A percentile compares a stretch with the other conserved stretches of the same genome.
These are phyloP conservation scores for Theristicus caerulescens DNA, from an alignment of 2,113 vertebrate genomes.

Conservation along the genomic window DNA sequence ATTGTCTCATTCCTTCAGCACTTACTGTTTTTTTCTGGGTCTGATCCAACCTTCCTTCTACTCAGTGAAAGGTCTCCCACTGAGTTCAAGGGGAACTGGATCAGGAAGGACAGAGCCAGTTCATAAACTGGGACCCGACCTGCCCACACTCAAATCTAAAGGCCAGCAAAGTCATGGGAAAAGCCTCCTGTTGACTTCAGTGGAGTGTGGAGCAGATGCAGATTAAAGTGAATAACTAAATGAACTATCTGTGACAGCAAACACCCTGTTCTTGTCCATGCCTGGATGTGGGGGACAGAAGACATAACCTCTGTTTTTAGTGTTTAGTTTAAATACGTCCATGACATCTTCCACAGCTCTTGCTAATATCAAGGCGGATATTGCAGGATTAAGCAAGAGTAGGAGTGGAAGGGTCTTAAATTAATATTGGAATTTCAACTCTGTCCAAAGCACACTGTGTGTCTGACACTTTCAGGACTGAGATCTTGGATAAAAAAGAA, in stretches of 20 bases:
- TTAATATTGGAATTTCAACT: not conserved
- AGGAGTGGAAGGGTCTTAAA: not conserved
- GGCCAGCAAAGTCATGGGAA: not conserved
- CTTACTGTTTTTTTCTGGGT: not conserved
- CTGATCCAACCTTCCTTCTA: not conserved
- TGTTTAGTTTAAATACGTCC: not conserved
- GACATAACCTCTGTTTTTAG: not conserved
- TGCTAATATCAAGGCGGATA: not conserved
- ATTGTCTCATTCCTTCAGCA: not conserved
- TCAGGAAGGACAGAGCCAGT: not conserved
- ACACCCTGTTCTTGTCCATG: rapidly evolving
- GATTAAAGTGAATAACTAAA: not conserved
- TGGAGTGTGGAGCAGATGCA: not conserved
- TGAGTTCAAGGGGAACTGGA: not conserved
- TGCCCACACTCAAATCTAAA: not conserved
- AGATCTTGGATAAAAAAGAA: not conserved
- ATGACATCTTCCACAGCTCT: not conserved
- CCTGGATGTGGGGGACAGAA: not conserved
- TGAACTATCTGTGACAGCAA: not conserved
- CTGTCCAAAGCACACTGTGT: not conserved
- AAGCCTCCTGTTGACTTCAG: not conserved
- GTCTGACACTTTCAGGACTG: not conserved
- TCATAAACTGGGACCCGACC: not conserved
- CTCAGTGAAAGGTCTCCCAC: not conserved
- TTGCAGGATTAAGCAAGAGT: not conserved